Conservation (phyloP, 2,113 vertebrate species). For the Ramphastos sulfuratus region DNA sequence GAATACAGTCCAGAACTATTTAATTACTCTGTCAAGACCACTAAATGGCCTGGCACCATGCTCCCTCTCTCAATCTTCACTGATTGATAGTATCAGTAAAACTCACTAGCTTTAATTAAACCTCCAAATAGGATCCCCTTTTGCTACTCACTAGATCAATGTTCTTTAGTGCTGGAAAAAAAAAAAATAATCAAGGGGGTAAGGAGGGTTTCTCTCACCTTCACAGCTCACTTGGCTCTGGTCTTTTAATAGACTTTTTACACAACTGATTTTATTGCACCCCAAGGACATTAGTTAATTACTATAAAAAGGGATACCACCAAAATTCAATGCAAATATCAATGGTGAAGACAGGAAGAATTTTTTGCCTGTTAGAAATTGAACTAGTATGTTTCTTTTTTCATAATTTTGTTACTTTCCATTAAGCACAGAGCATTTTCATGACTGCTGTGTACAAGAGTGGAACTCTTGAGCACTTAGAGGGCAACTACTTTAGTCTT, state of each 20-base stretch:
- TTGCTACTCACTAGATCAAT: constrained; percentile 38
- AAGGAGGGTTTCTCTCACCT: constrained; percentile 36
- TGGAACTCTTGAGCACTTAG: background rate
- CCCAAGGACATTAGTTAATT: background rate
- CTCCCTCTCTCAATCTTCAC: constrained; percentile 38
- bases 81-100: constrained; percentile 73
- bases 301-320: background rate
- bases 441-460: fast-evolving
- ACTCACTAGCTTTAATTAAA: constrained; percentile 75
- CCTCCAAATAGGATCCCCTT: constrained; percentile 60
- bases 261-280: constrained; percentile 5
- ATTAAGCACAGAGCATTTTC: background rate
- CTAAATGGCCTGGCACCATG: constrained; percentile 55
- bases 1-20: constrained; percentile 52
- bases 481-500: background rate
- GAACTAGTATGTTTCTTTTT: background rate
- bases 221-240: constrained; percentile 48
- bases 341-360: background rate
- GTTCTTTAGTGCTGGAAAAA: constrained; percentile 23
- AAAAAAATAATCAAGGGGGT: background rate
- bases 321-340: background rate
- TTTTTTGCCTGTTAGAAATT: background rate
- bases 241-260: constrained; percentile 7
- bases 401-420: background rate
- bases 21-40: constrained; percentile 69